These are phyloP conservation scores for Perccottus glenii DNA, from an alignment of 2,113 vertebrate genomes.

Conservation along the genomic window DNA sequence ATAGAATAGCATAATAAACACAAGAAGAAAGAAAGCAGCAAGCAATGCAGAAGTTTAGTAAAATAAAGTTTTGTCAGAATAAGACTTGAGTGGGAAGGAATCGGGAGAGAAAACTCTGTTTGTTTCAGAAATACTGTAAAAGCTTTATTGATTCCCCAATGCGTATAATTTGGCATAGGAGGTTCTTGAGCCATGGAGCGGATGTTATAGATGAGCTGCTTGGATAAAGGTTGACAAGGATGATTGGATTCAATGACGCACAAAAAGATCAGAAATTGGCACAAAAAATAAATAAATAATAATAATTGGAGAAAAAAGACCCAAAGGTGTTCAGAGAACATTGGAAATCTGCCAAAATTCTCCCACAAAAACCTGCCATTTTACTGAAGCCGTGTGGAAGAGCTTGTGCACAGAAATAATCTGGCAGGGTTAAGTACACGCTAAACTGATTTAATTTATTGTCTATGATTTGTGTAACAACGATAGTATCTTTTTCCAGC, in stretches of 20 bases:
- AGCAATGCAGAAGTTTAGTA: neutral
- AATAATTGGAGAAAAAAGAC: neutral
- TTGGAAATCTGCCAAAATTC: neutral
- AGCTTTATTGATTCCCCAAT: conserved; percentile 29
- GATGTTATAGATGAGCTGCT: conserved; percentile 22
- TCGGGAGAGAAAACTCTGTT: conserved; percentile 7
- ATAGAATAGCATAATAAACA: neutral
- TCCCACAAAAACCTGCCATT: neutral
- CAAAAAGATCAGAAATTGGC: neutral
- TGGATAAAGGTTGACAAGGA: conserved; percentile 22
- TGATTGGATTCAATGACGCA: neutral
- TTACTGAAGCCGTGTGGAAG: neutral
- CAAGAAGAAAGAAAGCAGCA: neutral
- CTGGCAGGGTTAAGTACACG: neutral
- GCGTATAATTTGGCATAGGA: conserved; percentile 38
- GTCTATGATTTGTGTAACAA: neutral
- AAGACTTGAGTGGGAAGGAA: neutral
- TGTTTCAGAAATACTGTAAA: conserved; percentile 34
- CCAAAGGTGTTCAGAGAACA: neutral
- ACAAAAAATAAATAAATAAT: neutral
- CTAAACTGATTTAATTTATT: neutral
- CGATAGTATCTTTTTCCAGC: conserved; percentile 1
- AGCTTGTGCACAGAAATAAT: neutral
- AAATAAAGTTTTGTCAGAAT: neutral
- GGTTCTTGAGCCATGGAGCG: conserved; percentile 17